phyloP scores from a whole-genome alignment of 2,797 vertebrate genomes.

The Avahi laniger region DNA sequence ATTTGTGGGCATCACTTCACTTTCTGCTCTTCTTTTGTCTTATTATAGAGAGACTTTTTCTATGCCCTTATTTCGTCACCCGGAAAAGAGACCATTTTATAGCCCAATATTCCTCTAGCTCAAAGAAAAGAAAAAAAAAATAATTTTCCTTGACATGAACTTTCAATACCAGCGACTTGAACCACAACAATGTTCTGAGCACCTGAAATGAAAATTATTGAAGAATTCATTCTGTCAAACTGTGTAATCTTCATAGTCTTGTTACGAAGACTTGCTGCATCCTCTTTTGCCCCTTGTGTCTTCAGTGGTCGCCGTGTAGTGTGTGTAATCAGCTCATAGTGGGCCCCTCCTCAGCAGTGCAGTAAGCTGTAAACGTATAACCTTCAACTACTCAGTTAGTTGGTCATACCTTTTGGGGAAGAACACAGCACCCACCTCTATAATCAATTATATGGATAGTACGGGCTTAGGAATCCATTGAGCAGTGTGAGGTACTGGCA shows the following conservation, averaged over 20 bases:
- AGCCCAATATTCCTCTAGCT: neutral
- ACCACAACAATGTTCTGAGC: neutral
- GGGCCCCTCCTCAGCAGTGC: neutral
- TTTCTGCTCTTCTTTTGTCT: neutral
- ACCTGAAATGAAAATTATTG: neutral
- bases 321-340: neutral
- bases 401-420: neutral
- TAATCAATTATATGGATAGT: rapidly evolving
- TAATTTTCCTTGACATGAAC: neutral
- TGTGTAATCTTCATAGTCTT: neutral
- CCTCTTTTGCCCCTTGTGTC: neutral
- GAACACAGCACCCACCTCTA: neutral
- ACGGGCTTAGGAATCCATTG: rapidly evolving
- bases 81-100: neutral
- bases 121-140: neutral
- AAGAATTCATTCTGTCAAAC: neutral
- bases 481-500: neutral
- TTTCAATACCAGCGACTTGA: neutral
- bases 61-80: neutral
- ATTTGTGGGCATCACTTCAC: neutral
- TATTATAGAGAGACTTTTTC: neutral
- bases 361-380: neutral
- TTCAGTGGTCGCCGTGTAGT: neutral
- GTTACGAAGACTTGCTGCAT: neutral
- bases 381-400: neutral